Evolutionary conservation across 2,113 vertebrate species (phyloP).

Genomic region (Caranx melampygus): DNA sequence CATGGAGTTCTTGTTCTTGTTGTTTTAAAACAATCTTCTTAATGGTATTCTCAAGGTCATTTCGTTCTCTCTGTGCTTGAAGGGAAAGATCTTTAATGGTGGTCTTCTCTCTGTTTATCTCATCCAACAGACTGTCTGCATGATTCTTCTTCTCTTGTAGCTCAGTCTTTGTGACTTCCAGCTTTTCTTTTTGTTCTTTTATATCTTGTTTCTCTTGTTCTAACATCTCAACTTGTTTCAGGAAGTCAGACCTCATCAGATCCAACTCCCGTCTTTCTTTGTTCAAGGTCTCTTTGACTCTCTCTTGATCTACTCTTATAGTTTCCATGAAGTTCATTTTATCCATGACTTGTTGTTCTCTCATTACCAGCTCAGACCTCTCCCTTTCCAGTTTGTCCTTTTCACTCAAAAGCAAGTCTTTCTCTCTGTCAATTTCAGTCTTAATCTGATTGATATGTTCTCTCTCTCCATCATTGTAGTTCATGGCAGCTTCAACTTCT

Average conservation of each 20-base stretch:
- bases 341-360: constrained; percentile 11
- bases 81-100: neutral
- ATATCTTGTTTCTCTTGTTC: neutral
- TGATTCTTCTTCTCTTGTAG: neutral
- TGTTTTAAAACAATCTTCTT: neutral
- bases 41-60: neutral
- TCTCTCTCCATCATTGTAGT: constrained; percentile 4
- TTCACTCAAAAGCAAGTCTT: neutral
- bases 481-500: constrained; percentile 11
- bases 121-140: neutral
- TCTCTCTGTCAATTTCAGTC: neutral
- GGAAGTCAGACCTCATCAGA: neutral
- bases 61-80: neutral
- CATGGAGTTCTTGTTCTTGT: neutral
- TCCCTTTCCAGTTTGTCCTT: neutral
- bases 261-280: neutral
- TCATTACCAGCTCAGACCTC: neutral
- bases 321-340: neutral
- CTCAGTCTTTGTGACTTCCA: neutral
- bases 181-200: neutral
- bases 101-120: neutral
- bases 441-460: constrained; percentile 25
- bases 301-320: neutral
- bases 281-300: neutral
- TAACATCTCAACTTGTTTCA: neutral